Evolutionary conservation across 2,113 vertebrate genomes (phyloP).

Genomic region (Bubo blakistoni): DNA sequence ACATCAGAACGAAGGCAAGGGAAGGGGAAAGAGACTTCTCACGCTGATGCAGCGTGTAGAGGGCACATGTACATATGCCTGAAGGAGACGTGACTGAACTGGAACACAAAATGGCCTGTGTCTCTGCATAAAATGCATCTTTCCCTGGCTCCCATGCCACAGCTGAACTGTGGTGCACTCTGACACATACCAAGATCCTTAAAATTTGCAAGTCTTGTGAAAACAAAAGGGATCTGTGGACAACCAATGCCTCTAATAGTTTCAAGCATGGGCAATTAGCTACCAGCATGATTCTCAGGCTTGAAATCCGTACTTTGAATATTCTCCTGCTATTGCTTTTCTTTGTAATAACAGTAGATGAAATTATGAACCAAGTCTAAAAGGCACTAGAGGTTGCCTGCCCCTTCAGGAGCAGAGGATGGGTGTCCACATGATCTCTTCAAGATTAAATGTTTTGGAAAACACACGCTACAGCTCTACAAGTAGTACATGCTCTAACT

Average conservation of each 20-base stretch:
- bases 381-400: not conserved
- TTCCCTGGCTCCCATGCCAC: fast-evolving
- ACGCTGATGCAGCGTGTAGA: fast-evolving
- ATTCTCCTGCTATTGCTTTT: not conserved
- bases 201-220: not conserved
- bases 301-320: not conserved
- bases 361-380: not conserved
- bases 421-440: not conserved
- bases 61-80: fast-evolving
- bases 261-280: not conserved
- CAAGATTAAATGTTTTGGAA: not conserved
- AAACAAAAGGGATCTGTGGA: not conserved
- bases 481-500: not conserved
- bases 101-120: not conserved
- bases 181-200: not conserved
- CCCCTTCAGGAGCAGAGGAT: fast-evolving
- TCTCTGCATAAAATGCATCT: not conserved
- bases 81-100: not conserved
- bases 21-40: not conserved
- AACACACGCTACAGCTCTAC: not conserved
- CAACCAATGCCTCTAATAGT: not conserved
- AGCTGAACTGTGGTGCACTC: fast-evolving
- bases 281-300: not conserved
- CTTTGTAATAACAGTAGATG: not conserved
- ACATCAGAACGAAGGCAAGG: not conserved